Evolutionary conservation across 2,797 vertebrate genomes (phyloP), one percentile per base, ranked within the genome.

Genomic region (Xyrichtys novacula): DNA sequence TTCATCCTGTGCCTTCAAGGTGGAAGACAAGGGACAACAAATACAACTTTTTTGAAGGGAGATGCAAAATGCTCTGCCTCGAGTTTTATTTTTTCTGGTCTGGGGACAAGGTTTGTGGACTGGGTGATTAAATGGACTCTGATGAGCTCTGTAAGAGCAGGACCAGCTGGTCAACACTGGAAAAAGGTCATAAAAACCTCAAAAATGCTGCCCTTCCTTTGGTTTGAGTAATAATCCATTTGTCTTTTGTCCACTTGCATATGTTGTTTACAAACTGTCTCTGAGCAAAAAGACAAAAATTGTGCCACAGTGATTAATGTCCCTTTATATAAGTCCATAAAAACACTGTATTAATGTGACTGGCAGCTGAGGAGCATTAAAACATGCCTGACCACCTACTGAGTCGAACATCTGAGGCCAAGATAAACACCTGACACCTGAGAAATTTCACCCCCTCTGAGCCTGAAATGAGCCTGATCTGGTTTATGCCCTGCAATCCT

Each of bases 1-100:
- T 76, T 86, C 81, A 90, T 86, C 83, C 80, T 84, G 91, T 93
- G 91, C 91, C 93, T 93, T 94, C 74, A 62, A 34, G 76, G 57
- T 85, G 83, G 81, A 88, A 75, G 65, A 78, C 65, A 72, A 86
- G 46, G 61, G 67, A 66, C 70, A 42, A 59, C 56, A 76, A 63
- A 81, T 19, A 46, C 50, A 79, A 53, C 29, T 40, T 52, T 66
- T 56, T 71, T 20, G 3, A 56, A 39, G 10, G 34, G 54, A 75
- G 29, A 61, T 57, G 29, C 40, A 46, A 65, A 47, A 50, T 61
- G 29, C 28, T 42, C 63, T 3, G 25, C n/a, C n/a, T n/a, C n/a
- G n/a, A 34, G 44, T 47, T 44, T 65, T 23, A 34, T 54, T 59
- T 4, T 43, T 32, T 53, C 32, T 34, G 32, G 32, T 34, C 32